These are phyloP conservation scores for Zonotrichia leucophrys DNA, from an alignment of 2,113 vertebrate species.

Conservation along the genomic window DNA sequence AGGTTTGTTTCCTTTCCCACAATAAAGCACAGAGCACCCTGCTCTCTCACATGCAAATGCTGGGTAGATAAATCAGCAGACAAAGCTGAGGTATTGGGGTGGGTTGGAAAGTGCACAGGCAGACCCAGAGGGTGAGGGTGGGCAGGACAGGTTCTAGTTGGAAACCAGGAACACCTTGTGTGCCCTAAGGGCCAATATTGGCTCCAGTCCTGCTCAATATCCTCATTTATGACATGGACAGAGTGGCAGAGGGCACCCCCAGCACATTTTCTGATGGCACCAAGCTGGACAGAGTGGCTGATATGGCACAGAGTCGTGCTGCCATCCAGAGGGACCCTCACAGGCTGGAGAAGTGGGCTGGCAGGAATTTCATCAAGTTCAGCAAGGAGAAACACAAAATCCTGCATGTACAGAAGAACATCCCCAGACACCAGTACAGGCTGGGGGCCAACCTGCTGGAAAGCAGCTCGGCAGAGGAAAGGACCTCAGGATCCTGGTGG, in stretches of 20 bases:
- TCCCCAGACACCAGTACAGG: not conserved
- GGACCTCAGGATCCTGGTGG: not conserved
- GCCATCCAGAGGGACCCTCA: not conserved
- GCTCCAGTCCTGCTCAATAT: not conserved
- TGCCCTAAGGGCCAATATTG: not conserved
- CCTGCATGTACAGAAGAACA: not conserved
- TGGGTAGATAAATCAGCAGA: not conserved
- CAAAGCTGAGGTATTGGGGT: not conserved
- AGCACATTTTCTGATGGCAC: not conserved
- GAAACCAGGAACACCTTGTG: not conserved
- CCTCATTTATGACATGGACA: not conserved
- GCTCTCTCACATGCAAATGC: not conserved
- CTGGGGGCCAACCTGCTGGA: not conserved
- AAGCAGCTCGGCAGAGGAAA: not conserved
- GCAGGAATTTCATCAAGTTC: not conserved
- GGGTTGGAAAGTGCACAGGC: not conserved
- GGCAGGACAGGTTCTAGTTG: not conserved
- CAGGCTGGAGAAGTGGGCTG: not conserved
- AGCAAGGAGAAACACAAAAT: not conserved
- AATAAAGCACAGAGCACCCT: constrained; percentile 2
- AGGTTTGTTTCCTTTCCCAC: constrained; percentile 44
- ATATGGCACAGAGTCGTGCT: rapidly evolving
- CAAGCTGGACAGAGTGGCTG: not conserved
- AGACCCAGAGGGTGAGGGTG: not conserved
- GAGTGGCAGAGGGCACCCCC: not conserved